These are phyloP conservation scores for Oxyruncus cristatus DNA, from an alignment of 2,113 vertebrate genomes.

Conservation along the genomic window DNA sequence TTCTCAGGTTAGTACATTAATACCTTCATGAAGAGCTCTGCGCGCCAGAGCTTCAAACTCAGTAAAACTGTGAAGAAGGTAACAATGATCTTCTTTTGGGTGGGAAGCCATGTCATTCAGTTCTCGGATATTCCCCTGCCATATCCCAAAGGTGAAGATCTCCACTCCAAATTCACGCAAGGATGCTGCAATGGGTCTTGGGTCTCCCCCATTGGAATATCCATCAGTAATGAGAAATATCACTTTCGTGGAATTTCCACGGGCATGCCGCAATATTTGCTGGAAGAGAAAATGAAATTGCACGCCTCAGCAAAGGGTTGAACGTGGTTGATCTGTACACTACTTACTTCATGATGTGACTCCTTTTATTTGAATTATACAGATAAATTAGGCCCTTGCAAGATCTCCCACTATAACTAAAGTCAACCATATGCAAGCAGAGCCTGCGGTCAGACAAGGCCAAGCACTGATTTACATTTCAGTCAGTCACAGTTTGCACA, in stretches of 20 bases:
- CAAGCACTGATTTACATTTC: background rate
- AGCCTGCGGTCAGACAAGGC: background rate
- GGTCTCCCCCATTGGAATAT: conserved; percentile 97
- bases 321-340: background rate
- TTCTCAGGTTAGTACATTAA: background rate
- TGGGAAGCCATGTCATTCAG: conserved; percentile 96
- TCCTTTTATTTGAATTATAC: background rate
- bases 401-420: background rate
- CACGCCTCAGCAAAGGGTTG: background rate
- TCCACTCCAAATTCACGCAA: conserved; percentile 90
- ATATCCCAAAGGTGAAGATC: conserved; percentile 97
- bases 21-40: conserved; percentile 95
- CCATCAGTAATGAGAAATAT: conserved; percentile 98
- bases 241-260: conserved; percentile 87
- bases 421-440: background rate
- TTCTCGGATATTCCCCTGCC: conserved; percentile 96
- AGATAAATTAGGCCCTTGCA: background rate
- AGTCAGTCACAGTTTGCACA: background rate
- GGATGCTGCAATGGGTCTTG: conserved; percentile 87
- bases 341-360: background rate
- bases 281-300: conserved; percentile 59
- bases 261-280: conserved; percentile 93
- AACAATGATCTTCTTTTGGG: conserved; percentile 96
- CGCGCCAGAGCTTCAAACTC: conserved; percentile 97
- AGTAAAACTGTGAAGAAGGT: conserved; percentile 92